Evolutionary conservation across 2,888 invertebrate genomes (phyloP).

Genomic region (Antheraea assamensis): DNA sequence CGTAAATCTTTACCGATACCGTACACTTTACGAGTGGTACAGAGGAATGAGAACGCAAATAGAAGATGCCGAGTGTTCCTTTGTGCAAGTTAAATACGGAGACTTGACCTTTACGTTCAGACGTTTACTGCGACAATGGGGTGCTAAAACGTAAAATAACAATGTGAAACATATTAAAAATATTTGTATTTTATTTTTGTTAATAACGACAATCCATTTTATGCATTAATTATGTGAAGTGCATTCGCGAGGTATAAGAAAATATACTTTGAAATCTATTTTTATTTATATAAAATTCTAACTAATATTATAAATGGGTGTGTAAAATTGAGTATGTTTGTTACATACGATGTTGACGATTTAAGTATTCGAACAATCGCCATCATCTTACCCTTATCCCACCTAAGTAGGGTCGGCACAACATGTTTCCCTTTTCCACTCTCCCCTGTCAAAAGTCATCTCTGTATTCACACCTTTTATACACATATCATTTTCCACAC

Average conservation of each 20-base stretch:
- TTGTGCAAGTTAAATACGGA: conserved; percentile 23
- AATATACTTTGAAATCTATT: neutral
- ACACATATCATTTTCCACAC: too few relatives aligned
- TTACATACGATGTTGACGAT: too few relatives aligned
- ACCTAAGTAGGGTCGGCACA: too few relatives aligned
- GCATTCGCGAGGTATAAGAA: neutral
- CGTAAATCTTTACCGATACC: neutral
- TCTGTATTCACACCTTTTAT: too few relatives aligned
- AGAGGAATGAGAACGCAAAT: conserved; percentile 19
- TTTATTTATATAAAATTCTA: too few relatives aligned
- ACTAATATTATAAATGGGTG: too few relatives aligned
- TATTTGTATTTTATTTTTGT: neutral
- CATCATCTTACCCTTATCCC: too few relatives aligned
- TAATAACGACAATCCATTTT: neutral
- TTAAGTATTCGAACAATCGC: too few relatives aligned
- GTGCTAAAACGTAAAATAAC: conserved; percentile 1
- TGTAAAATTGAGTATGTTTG: too few relatives aligned
- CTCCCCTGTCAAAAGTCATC: too few relatives aligned
- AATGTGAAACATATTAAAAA: neutral
- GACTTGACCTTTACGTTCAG: conserved; percentile 22
- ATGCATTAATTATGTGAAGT: neutral
- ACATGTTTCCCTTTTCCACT: too few relatives aligned
- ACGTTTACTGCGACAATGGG: conserved; percentile 15
- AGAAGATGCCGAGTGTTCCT: conserved; percentile 17
- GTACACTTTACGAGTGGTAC: neutral